phyloP scores from a whole-genome alignment of 2,888 invertebrate genomes.

The Plagodis pulveraria region DNA sequence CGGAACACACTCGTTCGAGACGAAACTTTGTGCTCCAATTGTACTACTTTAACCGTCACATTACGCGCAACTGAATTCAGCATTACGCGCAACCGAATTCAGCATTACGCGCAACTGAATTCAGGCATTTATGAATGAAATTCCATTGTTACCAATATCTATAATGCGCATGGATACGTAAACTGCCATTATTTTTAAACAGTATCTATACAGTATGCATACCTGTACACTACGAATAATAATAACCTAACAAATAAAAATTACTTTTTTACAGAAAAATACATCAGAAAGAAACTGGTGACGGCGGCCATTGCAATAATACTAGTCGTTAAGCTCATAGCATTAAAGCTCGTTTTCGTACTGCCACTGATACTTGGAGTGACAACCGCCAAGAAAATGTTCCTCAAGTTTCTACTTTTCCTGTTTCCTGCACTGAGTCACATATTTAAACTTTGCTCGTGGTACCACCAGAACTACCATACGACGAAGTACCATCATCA shows the following conservation, averaged over 20 bases:
- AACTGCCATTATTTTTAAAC: too few relatives aligned
- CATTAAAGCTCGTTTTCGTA: slow-evolving; percentile 91
- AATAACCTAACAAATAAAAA: neutral
- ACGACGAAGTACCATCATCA: slow-evolving; percentile 92
- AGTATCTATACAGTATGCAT: too few relatives aligned
- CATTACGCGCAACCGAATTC: too few relatives aligned
- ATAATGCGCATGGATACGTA: too few relatives aligned
- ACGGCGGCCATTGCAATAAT: slow-evolving; percentile 91
- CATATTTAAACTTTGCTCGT: slow-evolving; percentile 93
- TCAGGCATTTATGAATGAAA: too few relatives aligned
- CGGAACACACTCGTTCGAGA: too few relatives aligned
- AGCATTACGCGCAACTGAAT: too few relatives aligned
- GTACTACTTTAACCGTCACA: neutral
- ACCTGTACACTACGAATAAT: too few relatives aligned
- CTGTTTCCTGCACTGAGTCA: slow-evolving; percentile 93
- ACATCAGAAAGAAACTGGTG: slow-evolving; percentile 89
- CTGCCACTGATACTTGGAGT: slow-evolving; percentile 91
- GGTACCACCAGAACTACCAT: slow-evolving; percentile 90
- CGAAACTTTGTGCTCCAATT: neutral
- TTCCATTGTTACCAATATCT: too few relatives aligned
- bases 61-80: too few relatives aligned
- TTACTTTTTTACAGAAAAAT: slow-evolving; percentile 86
- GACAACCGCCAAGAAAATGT: slow-evolving; percentile 92
- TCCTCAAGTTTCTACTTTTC: slow-evolving; percentile 92
- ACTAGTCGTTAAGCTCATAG: slow-evolving; percentile 91